Evolutionary conservation across 2,113 vertebrate species (phyloP), one percentile per base, ranked within the genome.

Genomic region (Phyllostomus discolor): DNA sequence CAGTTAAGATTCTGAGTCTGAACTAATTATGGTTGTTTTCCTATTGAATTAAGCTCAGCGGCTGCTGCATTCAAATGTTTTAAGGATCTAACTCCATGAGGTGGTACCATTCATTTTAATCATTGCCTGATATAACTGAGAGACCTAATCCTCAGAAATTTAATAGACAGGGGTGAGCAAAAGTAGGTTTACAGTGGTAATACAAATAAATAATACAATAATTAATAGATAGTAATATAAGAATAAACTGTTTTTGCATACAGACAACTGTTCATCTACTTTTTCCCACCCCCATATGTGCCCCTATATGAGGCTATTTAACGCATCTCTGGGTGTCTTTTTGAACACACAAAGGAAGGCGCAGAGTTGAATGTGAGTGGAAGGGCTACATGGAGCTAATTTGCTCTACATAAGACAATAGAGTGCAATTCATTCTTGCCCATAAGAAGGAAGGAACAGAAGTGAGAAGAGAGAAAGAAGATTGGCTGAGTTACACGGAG

Each of bases 1-100:
- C 46, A 81, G 73, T 82, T 82, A 90, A 75, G 54, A 33, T 82
- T 57, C 46, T 90, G 35, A 10, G 26, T 95, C 31, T 88, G 20
- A 94, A 66, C 54, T 82, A 90, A 92, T 87, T 72, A 93, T 28
- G 70, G 43, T 81, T 80, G 38, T 35, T 92, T 94, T 80, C 46
- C 59, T 94, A 93, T 62, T 84, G 26, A 87, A 85, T 94, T 62
- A 48, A 78, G 41, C 24, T 81, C 70, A 88, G 52, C 66, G 70
- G 7, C 43, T 89, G 26, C 35, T 66, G 57, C 87, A 83, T 86
- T 38, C 28, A 87, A 89, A 82, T 41, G 78, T 78, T 88, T 79
- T 79, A 69, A 66, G 48, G 46, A 28, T 80, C 48, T 89, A 76
- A 95, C n/a, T 84, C 54, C 26, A 52, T 82, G 50, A 93, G 80